A percentile compares a stretch with the other conserved stretches of the same genome.
These are phyloP conservation scores for Haemorhous mexicanus DNA, from an alignment of 2,113 vertebrate genomes.

Conservation along the genomic window DNA sequence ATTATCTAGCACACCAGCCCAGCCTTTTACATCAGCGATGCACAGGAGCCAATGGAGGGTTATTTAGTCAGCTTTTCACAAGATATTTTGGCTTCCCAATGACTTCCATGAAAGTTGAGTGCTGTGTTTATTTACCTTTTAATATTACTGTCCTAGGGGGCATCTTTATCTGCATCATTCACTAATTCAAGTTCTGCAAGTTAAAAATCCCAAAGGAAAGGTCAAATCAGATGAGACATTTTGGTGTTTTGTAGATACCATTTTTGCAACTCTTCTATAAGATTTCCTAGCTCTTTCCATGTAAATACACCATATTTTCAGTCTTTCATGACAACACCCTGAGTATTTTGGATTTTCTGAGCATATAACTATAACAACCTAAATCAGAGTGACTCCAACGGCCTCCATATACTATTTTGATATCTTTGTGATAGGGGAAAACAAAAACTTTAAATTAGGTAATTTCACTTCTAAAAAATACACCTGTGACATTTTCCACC, in stretches of 20 bases:
- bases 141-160: background rate
- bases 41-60: background rate
- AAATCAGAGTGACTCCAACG: background rate
- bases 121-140: background rate
- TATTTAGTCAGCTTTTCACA: background rate
- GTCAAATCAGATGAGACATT: background rate
- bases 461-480: background rate
- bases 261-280: background rate
- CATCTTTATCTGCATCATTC: background rate
- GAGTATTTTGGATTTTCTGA: background rate
- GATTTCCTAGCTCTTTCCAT: background rate
- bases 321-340: background rate
- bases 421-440: background rate
- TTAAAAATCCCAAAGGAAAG: background rate
- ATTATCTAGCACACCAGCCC: constrained; percentile 19
- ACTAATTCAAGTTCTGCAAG: background rate
- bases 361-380: background rate
- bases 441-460: background rate
- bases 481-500: background rate
- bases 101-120: background rate
- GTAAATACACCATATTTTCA: background rate
- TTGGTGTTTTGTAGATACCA: background rate
- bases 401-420: background rate
- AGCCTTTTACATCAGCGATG: background rate
- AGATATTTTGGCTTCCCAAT: background rate